Evolutionary conservation across 2,797 vertebrate species (phyloP), one percentile per base, ranked within the genome.

Genomic region (Phoeniculus purpureus): DNA sequence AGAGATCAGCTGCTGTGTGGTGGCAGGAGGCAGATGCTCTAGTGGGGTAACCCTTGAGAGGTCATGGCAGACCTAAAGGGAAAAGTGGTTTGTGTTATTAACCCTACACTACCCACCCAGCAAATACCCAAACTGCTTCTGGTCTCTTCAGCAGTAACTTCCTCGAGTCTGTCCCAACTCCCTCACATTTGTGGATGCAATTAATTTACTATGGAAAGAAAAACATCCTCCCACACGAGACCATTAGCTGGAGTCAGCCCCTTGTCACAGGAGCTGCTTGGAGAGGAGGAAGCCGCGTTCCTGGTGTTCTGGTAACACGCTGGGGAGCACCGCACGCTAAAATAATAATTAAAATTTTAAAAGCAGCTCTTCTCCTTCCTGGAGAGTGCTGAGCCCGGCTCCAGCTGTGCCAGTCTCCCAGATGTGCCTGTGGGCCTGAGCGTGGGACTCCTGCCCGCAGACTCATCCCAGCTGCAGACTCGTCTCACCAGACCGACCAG

Each of bases 401-500:
- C 89, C 94, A 96, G 93, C 89, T 96, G 95, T 86, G 75, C 85
- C 64, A 2, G 15, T 8, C 91, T 68, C 84, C 90, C 93, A 95
- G 94, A 92, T 96, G 93, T 94, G 90, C 86, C 85, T 34, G 61
- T 92, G 82, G 91, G 65, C 75, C 90, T 81, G 58, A 87, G 80
- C 70, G 25, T 66, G 85, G 88, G 80, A 80, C 89, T 93, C 48
- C 90, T 1, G 62, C 94, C 85, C 26, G 75, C 88, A 93, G 96
- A 94, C 95, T 68, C 71, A 19, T 94, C 94, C 80, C 83, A 43
- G 92, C 81, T 20, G 85, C 85, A 83, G 95, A 96, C 95, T 64
- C 34, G 91, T 85, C 94, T 52, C 93, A 96, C 96, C 89, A 74
- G 96, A 76, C 7, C 10, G 22, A 93, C 96, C 81, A 94, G 96